Base-by-base conservation (phyloP, 2,113 vertebrate species). In the Cyphomyrus plagiostoma region DNA sequence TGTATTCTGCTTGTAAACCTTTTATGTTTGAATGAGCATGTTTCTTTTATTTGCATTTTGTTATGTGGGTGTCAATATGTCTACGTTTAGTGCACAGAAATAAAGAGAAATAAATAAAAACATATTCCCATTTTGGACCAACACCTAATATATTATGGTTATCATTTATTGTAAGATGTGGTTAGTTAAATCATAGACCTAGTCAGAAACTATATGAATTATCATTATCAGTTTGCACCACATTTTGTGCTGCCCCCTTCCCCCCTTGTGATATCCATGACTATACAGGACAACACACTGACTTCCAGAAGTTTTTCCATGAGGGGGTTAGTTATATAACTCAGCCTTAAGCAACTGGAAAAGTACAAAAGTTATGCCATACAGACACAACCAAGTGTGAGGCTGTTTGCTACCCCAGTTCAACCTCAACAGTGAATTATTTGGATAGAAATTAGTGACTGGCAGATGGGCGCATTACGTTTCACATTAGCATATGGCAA, bases 401-500 rank as follows among this genome's bases (percentile, higher is more conserved):
- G 74, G 46, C 23, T 50, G 48, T 86, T 50, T 30, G 11, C 45
- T 86, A 46, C n/a, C 48, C 46, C 45, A n/a, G 46, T 86, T 50
- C 45, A 48, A 50, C 83, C 83, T 86, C 83, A 86, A 50, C 45
- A 7, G 83, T 86, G 48, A 86, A 86, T 86, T 50, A 48, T 26
- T 86, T 86, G 83, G 46, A 86, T 86, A 50, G 83, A 48, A 86
- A 86, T 86, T 86, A 49, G 45, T 48, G 45, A 50, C 46, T 86
- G 83, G 83, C 83, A 85, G 83, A 85, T 85, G 83, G 83, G n/a
- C 21, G 83, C 46, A 86, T 86, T 26, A 23, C 48, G 26, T 50
- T 86, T 86, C 45, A 13, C 45, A 86, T 49, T 86, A 86, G 45
- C 83, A 86, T 86, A 86, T 86, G 83, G 83, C 46, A 86, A 86